Evolutionary conservation across 2,113 vertebrate species (phyloP), one percentile per base, ranked within the genome.

Genomic region (Psilopsiagon aurifrons): DNA sequence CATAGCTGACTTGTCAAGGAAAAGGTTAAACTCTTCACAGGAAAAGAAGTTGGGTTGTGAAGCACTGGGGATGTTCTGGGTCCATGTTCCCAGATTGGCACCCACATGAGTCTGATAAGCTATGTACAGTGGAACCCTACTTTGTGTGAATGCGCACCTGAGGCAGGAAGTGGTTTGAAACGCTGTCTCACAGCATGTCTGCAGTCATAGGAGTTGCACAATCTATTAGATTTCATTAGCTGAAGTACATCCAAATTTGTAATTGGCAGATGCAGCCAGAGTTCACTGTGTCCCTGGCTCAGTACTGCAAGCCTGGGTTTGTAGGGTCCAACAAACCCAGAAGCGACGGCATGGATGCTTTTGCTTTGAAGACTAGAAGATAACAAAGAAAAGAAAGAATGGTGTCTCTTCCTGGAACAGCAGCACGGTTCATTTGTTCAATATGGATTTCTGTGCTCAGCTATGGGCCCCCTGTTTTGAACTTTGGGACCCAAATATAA

Each of bases 121-220:
- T 49, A 43, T 0, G 1, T 25, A 28, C 51, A 63, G 41, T 2
- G 0, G 41, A 95, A 37, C 17, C 12, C 7, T 52, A 13, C 13
- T 80, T 16, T 11, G 2, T 4, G 6, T 0, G 0, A 46, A 12
- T 43, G n/a, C 41, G 35, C n/a, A 54, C 19, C 35, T 35, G 6
- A 49, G 80, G 17, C 0, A 74, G 80, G 31, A 16, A 11, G 29
- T 29, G 62, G 13, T 14, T 70, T 62, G n/a, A 43, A 86, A 51
- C 0, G 1, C 17, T 47, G 71, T 55, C 79, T 69, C 57, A 11
- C 4, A 4, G 73, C 60, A 43, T 64, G 49, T 54, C 88, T 95
- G 74, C 79, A 66, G 44, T n/a, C 66, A 18, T n/a, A 12, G 85
- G 41, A 60, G 20, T 76, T 95, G 90, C 88, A 66, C 68, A 93